These are phyloP conservation scores for Bettongia penicillata DNA, from an alignment of 2,113 vertebrate species.

Conservation along the genomic window DNA sequence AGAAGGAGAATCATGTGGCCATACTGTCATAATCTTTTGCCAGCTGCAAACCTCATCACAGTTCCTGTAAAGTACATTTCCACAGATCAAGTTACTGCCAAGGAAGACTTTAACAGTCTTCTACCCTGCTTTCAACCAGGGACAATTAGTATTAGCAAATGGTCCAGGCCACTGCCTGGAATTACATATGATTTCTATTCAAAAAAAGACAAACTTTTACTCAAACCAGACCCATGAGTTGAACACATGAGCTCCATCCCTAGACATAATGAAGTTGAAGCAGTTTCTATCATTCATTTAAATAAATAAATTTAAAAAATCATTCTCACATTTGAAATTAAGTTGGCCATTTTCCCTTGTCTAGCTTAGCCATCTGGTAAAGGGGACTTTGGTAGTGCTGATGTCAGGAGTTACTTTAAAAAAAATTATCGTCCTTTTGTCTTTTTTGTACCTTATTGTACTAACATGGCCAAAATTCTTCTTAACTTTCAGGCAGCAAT, in stretches of 20 bases:
- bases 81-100: constrained; percentile 87
- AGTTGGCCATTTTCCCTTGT: constrained; percentile 82
- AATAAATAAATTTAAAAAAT: constrained; percentile 74
- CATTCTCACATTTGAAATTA: constrained; percentile 85
- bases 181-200: constrained; percentile 88
- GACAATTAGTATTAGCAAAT: constrained; percentile 90
- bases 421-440: constrained; percentile 74
- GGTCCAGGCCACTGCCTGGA: constrained; percentile 85
- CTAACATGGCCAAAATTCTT: constrained; percentile 69
- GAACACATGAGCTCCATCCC: constrained; percentile 83
- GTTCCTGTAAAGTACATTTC: constrained; percentile 86
- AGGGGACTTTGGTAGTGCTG: constrained; percentile 75
- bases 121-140: constrained; percentile 84
- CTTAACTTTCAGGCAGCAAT: constrained; percentile 73
- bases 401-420: constrained; percentile 66
- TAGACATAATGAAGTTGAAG: constrained; percentile 85
- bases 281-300: constrained; percentile 85
- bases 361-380: constrained; percentile 82
- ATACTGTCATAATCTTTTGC: constrained; percentile 78
- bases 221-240: constrained; percentile 86
- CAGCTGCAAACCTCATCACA: constrained; percentile 87
- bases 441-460: constrained; percentile 73
- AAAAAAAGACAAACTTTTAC: constrained; percentile 86
- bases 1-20: constrained; percentile 76
- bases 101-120: constrained; percentile 87